Evolutionary conservation across 2,113 vertebrate genomes (phyloP).

Genomic region (Peromyscus maniculatus): DNA sequence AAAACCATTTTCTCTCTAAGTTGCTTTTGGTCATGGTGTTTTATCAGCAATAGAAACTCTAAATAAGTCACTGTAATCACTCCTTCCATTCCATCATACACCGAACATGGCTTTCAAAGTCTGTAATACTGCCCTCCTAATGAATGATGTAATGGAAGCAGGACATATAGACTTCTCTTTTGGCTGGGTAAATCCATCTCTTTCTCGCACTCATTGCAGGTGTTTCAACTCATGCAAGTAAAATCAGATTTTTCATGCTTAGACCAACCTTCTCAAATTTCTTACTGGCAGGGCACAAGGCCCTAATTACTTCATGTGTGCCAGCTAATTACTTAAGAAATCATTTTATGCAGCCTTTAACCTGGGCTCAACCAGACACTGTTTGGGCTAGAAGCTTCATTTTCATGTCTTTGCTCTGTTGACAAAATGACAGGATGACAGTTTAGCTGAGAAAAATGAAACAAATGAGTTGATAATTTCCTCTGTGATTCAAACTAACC

Average conservation of each 20-base stretch:
- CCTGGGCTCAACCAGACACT: conserved; percentile 2
- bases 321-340: conserved; percentile 72
- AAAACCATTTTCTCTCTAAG: background rate
- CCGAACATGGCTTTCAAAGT: background rate
- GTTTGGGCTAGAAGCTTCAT: conserved; percentile 47
- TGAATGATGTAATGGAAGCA: conserved; percentile 64
- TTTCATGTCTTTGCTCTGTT: conserved; percentile 7
- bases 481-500: conserved; percentile 2
- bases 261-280: conserved; percentile 65
- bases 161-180: conserved; percentile 11
- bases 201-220: conserved; percentile 15
- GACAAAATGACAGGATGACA: conserved; percentile 50
- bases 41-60: background rate
- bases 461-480: conserved; percentile 40
- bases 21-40: background rate
- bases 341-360: conserved; percentile 56
- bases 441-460: conserved; percentile 57
- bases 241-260: conserved; percentile 74
- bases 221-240: conserved; percentile 53
- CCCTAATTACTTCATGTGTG: conserved; percentile 62
- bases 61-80: conserved; percentile 52
- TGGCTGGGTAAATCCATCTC: conserved; percentile 23
- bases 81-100: conserved; percentile 61
- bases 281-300: conserved; percentile 46
- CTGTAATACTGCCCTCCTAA: background rate